Conservation (phyloP, 1,140 invertebrate species). For the Mya arenaria region DNA sequence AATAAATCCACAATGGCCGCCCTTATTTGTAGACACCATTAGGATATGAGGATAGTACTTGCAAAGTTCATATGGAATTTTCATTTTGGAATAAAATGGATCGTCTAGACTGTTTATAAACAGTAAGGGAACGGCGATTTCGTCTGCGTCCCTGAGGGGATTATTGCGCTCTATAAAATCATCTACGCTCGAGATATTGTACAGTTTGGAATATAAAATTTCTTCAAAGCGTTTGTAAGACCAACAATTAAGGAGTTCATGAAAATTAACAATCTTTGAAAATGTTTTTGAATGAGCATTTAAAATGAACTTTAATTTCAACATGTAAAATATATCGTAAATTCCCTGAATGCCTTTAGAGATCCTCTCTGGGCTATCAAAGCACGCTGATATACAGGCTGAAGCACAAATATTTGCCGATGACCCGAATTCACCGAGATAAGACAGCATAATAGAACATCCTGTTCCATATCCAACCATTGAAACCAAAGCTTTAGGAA, state of each 20-base stretch:
- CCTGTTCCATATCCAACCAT: constrained; percentile 73
- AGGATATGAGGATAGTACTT: constrained; percentile 75
- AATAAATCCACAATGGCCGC: constrained; percentile 76
- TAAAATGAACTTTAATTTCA: constrained; percentile 62
- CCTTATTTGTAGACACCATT: constrained; percentile 67
- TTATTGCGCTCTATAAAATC: constrained; percentile 77
- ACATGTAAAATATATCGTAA: constrained; percentile 65
- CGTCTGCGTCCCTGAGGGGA: constrained; percentile 74
- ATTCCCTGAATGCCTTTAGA: constrained; percentile 48
- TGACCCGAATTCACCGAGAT: constrained; percentile 77
- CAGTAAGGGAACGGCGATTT: constrained; percentile 74
- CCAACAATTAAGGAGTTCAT: constrained; percentile 51
- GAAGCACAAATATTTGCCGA: constrained; percentile 70
- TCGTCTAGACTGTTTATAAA: constrained; percentile 75
- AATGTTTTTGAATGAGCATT: constrained; percentile 61
- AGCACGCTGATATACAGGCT: constrained; percentile 74
- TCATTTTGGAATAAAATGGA: constrained; percentile 64
- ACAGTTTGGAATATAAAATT: constrained; percentile 64
- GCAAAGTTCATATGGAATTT: constrained; percentile 75
- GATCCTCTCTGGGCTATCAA: constrained; percentile 64
- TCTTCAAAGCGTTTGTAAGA: constrained; percentile 65
- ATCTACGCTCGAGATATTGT: constrained; percentile 64
- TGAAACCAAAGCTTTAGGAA: constrained; percentile 66
- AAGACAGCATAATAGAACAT: constrained; percentile 71
- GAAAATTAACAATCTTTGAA: constrained; percentile 59